Percentiles rank a stretch among this genome's conserved stretches.
Evolutionary conservation across 2,113 vertebrate genomes (phyloP).

Genomic region (Puffinus mauretanicus): DNA sequence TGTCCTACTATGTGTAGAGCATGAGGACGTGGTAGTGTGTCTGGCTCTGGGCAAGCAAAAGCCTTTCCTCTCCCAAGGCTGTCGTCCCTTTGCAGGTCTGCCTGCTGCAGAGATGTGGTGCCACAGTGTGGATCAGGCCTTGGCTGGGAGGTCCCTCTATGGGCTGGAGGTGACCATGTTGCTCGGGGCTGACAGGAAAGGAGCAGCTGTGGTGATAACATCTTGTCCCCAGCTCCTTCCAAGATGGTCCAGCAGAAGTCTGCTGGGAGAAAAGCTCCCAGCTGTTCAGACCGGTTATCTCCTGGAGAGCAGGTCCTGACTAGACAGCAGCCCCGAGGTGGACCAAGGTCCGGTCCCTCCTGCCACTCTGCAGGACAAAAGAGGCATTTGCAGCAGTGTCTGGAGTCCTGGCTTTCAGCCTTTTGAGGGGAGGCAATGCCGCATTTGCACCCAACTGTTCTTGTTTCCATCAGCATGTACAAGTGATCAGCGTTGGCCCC

Average conservation of each 20-base stretch:
- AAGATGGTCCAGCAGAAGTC: not conserved
- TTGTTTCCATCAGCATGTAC: not conserved
- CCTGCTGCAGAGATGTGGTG: not conserved
- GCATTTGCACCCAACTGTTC: not conserved
- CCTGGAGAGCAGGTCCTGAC: not conserved
- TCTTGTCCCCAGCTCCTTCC: not conserved
- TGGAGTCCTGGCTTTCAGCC: not conserved
- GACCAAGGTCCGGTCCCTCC: not conserved
- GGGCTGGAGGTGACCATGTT: not conserved
- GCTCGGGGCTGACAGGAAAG: not conserved
- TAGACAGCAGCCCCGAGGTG: not conserved
- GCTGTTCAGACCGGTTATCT: not conserved
- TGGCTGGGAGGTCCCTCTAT: not conserved
- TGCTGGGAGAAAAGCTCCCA: not conserved
- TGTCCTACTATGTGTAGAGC: constrained; percentile 68
- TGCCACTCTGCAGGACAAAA: not conserved
- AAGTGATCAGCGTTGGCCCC: not conserved
- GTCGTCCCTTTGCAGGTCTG: not conserved
- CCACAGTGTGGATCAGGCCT: not conserved
- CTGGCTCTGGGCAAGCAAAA: not conserved
- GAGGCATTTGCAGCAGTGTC: not conserved
- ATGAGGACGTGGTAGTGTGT: constrained; percentile 36
- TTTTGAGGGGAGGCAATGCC: not conserved
- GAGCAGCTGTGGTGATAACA: not conserved
- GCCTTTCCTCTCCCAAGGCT: not conserved